phyloP scores from a whole-genome alignment of 2,113 vertebrate species.

The Cyphomyrus plagiostoma region DNA sequence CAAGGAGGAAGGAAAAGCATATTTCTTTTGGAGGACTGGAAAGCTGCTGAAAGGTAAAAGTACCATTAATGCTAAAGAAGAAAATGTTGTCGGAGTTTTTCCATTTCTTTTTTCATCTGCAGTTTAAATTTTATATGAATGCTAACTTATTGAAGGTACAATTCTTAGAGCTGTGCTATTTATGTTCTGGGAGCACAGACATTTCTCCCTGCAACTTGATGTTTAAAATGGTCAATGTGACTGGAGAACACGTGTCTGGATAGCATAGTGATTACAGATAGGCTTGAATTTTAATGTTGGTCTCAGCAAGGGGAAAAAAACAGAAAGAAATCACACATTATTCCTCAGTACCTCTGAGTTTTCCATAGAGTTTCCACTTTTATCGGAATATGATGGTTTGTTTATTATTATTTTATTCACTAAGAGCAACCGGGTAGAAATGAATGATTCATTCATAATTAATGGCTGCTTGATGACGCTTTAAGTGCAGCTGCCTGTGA shows the following conservation, averaged over 20 bases:
- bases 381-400: conserved; percentile 19
- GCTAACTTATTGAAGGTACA: conserved; percentile 30
- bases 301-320: conserved; percentile 8
- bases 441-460: conserved; percentile 35
- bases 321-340: not conserved
- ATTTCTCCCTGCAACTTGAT: conserved; percentile 19
- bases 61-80: conserved; percentile 31
- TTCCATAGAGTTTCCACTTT: conserved; percentile 2
- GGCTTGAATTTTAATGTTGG: conserved; percentile 13
- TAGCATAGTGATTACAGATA: conserved; percentile 30
- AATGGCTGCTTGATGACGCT: conserved; percentile 16
- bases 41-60: conserved; percentile 33
- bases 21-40: conserved; percentile 21
- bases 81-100: conserved; percentile 12
- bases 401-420: conserved; percentile 35
- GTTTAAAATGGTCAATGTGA: conserved; percentile 25
- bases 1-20: not conserved
- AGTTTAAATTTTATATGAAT: conserved; percentile 43
- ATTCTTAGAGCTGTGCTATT: conserved; percentile 30
- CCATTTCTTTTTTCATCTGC: conserved; percentile 27
- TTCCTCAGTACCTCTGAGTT: not conserved
- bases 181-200: conserved; percentile 23
- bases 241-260: conserved; percentile 3
- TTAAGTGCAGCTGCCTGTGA: conserved; percentile 30
- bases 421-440: conserved; percentile 30